Percentiles rank a stretch among this genome's conserved stretches.
These are phyloP conservation scores for Mimumesa dahlbomi DNA, from an alignment of 2,888 invertebrate genomes.

Conservation along the genomic window DNA sequence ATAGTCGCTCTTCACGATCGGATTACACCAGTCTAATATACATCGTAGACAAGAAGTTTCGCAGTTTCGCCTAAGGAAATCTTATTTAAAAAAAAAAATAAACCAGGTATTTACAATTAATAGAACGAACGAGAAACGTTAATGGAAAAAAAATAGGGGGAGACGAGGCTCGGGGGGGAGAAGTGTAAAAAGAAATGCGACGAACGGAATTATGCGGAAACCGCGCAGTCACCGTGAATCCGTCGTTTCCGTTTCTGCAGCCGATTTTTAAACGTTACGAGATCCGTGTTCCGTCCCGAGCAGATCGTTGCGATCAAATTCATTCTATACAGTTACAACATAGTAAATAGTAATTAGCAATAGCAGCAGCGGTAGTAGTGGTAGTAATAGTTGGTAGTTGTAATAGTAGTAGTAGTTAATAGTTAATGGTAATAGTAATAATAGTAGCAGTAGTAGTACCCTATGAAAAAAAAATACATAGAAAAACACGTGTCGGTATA, in stretches of 20 bases:
- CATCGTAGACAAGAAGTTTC: no score
- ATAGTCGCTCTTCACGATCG: no score
- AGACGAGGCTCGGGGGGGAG: no score
- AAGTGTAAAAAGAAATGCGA: conserved; percentile 1
- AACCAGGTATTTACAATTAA: no score
- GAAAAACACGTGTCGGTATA: conserved; percentile 66
- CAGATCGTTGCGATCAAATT: conserved; percentile 43
- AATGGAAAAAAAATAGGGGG: no score
- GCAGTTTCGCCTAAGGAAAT: no score
- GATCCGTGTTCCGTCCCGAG: conserved; percentile 23
- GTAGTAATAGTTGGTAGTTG: conserved; percentile 47
- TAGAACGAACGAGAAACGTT: no score
- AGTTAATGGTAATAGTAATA: conserved; percentile 36
- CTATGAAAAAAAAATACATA: conserved; percentile 65
- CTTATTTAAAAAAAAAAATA: no score
- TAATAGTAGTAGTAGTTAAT: conserved; percentile 37
- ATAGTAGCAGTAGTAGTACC: conserved; percentile 43
- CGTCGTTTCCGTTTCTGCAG: conserved; percentile 20
- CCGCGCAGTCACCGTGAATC: background rate
- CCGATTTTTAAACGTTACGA: background rate
- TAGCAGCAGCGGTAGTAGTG: conserved; percentile 43
- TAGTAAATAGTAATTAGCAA: conserved; percentile 40
- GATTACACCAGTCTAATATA: no score
- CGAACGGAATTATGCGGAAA: background rate
- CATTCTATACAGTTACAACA: conserved; percentile 43